Percentiles rank a stretch among this genome's conserved stretches.
Evolutionary conservation across 2,113 vertebrate species (phyloP).

Genomic region (Clupea harengus): DNA sequence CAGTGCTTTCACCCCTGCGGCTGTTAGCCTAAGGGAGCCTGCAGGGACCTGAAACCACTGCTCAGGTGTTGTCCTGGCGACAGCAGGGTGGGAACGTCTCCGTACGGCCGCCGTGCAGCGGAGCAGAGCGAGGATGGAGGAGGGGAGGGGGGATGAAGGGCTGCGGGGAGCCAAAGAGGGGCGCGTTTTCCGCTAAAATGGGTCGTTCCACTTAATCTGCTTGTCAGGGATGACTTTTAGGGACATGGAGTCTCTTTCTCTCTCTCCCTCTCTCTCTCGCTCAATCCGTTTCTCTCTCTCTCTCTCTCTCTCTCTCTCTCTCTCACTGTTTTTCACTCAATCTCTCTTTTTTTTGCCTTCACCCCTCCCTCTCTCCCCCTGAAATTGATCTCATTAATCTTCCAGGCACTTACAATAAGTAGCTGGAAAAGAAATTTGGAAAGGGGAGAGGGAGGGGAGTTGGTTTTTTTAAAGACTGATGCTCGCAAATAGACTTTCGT

Average conservation of each 20-base stretch:
- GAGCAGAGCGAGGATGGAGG: neutral
- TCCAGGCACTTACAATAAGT: conserved; percentile 48
- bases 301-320: neutral
- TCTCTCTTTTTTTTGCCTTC: neutral
- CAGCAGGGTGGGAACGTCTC: neutral
- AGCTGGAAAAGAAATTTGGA: conserved; percentile 54
- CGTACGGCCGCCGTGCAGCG: neutral
- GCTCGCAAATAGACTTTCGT: neutral
- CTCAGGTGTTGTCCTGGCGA: conserved; percentile 12
- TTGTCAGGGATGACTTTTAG: conserved; percentile 57
- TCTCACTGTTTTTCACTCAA: neutral
- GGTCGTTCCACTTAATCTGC: conserved; percentile 54
- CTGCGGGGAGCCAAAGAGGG: conserved; percentile 18
- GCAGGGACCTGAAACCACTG: neutral
- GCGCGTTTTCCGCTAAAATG: neutral
- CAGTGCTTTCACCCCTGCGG: neutral
- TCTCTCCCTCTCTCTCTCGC: neutral
- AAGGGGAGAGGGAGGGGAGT: conserved; percentile 35
- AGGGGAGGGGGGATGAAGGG: conserved; percentile 1
- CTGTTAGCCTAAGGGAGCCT: neutral
- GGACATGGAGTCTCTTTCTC: conserved; percentile 37
- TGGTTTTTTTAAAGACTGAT: neutral
- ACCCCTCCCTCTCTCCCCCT: conserved; percentile 51
- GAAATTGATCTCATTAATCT: conserved; percentile 67
- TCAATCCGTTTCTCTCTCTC: neutral